phyloP scores from a whole-genome alignment of 2,113 vertebrate species.

The Bambusicola thoracicus region DNA sequence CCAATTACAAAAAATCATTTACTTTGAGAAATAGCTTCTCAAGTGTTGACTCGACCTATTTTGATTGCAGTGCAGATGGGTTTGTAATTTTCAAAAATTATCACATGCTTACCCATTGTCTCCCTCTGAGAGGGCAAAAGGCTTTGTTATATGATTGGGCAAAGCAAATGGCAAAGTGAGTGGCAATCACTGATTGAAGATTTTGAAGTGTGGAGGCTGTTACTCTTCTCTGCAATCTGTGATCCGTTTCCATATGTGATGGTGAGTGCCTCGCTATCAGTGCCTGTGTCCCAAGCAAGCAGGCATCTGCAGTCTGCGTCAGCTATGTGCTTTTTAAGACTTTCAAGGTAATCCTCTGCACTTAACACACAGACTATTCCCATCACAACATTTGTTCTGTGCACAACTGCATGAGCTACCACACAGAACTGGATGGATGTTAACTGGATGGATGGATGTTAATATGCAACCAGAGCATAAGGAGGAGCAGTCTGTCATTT shows the following conservation, averaged over 20 bases:
- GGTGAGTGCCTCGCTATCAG: not conserved
- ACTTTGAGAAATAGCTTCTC: not conserved
- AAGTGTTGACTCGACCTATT: not conserved
- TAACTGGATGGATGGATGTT: not conserved
- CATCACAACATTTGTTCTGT: not conserved
- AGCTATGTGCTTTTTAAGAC: not conserved
- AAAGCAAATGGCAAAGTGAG: not conserved
- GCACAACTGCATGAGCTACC: not conserved
- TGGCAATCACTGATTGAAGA: not conserved
- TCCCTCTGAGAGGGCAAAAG: not conserved
- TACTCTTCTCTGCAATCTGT: not conserved
- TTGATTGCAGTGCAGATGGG: not conserved
- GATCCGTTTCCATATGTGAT: not conserved
- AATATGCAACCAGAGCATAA: accelerated
- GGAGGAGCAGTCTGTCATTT: not conserved
- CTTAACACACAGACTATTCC: not conserved
- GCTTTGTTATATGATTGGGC: not conserved
- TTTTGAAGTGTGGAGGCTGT: not conserved
- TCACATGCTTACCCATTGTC: not conserved
- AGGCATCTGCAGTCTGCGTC: not conserved
- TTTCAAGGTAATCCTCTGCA: not conserved
- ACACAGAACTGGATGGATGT: not conserved
- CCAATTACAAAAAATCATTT: not conserved
- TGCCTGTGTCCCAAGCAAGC: not conserved
- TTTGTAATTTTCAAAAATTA: not conserved